Conservation (phyloP, 1,140 invertebrate genomes). For the Colletes gigas region DNA sequence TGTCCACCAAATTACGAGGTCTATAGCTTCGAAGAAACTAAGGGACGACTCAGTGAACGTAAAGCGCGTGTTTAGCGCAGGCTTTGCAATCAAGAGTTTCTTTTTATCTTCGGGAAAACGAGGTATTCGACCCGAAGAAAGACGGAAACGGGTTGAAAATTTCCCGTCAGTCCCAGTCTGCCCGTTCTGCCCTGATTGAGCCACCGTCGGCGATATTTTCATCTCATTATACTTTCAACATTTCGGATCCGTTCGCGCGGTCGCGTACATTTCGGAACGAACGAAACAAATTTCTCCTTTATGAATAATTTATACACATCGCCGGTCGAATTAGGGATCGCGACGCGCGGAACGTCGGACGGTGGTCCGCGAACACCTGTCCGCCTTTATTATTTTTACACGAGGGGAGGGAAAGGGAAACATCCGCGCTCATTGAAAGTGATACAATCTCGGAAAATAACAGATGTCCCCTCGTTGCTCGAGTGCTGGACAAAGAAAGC, state of each 20-base stretch:
- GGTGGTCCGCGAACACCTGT: slow-evolving; percentile 9
- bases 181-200: slow-evolving; percentile 18
- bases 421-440: slow-evolving; percentile 57
- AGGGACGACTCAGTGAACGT: too few species aligned
- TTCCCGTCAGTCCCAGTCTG: too few species aligned
- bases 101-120: background rate
- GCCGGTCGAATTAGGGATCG: slow-evolving; percentile 41
- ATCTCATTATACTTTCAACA: slow-evolving; percentile 45
- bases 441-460: slow-evolving; percentile 69
- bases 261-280: slow-evolving; percentile 32
- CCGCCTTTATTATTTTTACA: slow-evolving; percentile 51
- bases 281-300: slow-evolving; percentile 42
- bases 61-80: too few species aligned
- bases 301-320: slow-evolving; percentile 45
- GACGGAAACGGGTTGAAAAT: background rate
- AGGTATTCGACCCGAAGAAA: background rate
- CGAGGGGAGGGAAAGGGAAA: slow-evolving; percentile 20
- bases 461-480: slow-evolving; percentile 62
- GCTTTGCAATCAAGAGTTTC: background rate
- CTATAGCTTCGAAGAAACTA: too few species aligned
- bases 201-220: slow-evolving; percentile 38
- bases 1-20: too few species aligned
- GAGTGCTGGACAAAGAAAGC: slow-evolving; percentile 66
- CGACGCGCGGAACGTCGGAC: background rate
- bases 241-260: slow-evolving; percentile 16